Conservation (phyloP, 2,113 vertebrate genomes). For the Xiphophorus couchianus region DNA sequence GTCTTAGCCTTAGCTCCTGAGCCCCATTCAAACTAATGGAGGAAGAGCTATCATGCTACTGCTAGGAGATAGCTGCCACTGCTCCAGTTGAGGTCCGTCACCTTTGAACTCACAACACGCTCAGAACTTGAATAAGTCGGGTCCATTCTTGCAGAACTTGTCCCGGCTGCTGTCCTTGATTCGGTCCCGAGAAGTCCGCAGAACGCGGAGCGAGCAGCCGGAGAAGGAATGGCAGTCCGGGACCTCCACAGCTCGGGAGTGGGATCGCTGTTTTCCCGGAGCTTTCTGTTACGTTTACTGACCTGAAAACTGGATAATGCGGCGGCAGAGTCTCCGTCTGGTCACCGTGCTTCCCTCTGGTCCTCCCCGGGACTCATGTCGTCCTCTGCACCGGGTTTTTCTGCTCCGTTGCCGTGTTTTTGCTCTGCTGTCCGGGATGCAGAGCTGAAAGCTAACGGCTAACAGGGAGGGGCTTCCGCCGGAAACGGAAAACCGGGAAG, state of each 20-base stretch:
- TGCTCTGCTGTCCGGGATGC: constrained; percentile 36
- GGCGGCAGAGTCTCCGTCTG: constrained; percentile 36
- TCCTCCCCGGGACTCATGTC: constrained; percentile 42
- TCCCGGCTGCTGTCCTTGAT: neutral
- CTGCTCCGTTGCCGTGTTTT: constrained; percentile 14
- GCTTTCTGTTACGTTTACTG: constrained; percentile 3
- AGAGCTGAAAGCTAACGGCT: constrained; percentile 58
- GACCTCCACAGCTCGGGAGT: constrained; percentile 15
- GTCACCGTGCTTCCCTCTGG: constrained; percentile 50
- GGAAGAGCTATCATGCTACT: constrained; percentile 1
- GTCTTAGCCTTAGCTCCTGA: constrained; percentile 11
- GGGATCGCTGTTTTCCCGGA: constrained; percentile 21
- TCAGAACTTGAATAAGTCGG: neutral
- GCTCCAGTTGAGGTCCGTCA: neutral
- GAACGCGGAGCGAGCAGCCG: no score
- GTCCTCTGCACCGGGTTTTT: constrained; percentile 14
- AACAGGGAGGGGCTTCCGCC: constrained; percentile 72
- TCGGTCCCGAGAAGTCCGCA: neutral
- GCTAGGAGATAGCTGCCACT: constrained; percentile 17
- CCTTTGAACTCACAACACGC: neutral
- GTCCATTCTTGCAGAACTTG: no score
- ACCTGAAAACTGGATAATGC: constrained; percentile 18
- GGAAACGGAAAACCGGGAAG: constrained; percentile 45
- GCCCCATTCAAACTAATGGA: constrained; percentile 1
- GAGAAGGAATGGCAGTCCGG: constrained; percentile 7